Evolutionary conservation across 2,113 vertebrate species (phyloP).

Genomic region (Hassar affinis): DNA sequence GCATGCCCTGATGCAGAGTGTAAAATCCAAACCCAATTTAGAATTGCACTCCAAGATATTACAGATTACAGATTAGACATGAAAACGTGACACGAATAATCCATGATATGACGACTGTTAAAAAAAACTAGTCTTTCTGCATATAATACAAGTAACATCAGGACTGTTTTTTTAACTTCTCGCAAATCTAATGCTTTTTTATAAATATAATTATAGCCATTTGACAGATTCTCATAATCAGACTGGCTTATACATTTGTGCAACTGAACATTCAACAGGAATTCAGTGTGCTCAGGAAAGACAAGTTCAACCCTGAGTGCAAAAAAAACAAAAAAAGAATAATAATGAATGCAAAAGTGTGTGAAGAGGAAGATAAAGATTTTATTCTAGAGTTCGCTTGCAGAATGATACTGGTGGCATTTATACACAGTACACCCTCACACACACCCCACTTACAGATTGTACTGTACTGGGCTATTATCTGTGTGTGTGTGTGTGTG

Average conservation of each 20-base stretch:
- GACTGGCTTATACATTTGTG: background rate
- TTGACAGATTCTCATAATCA: background rate
- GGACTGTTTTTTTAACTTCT: background rate
- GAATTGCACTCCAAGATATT: conserved; percentile 5
- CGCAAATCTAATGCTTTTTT: background rate
- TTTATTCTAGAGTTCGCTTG: background rate
- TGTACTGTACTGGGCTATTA: too few relatives aligned
- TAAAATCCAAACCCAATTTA: conserved; percentile 25
- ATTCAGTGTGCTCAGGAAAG: background rate
- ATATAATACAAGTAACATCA: background rate
- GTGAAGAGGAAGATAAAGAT: background rate
- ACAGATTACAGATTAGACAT: conserved; percentile 7
- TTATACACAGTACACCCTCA: background rate
- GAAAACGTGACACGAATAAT: background rate
- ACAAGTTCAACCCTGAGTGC: background rate
- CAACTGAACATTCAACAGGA: background rate
- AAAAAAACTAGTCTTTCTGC: background rate
- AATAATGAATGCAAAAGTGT: background rate
- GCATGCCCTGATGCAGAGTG: conserved; percentile 11
- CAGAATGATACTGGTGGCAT: background rate
- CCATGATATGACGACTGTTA: background rate
- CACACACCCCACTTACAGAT: background rate
- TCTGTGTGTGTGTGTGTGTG: background rate
- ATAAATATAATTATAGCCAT: background rate
- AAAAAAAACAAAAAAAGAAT: background rate